Conservation (phyloP, 1,140 invertebrate species). For the Lanistes nyassanus region DNA sequence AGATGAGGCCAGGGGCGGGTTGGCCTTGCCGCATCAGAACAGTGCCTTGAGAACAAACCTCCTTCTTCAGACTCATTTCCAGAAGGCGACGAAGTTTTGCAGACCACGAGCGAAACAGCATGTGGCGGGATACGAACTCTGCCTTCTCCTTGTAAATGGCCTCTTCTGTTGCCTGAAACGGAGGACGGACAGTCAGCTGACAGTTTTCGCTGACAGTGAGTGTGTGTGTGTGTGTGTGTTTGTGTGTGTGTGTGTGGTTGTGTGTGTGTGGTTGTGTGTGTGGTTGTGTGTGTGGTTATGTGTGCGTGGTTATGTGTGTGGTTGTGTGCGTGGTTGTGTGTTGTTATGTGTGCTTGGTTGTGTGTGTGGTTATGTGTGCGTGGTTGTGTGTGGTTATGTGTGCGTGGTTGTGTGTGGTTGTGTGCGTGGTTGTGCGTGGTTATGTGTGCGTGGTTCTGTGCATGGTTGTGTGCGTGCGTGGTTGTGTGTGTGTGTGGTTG, state of each 20-base stretch:
- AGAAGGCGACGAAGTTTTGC: constrained; percentile 55
- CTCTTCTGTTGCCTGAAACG: constrained; percentile 57
- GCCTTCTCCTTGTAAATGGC: constrained; percentile 53
- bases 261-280: constrained; percentile 4
- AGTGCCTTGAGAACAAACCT: constrained; percentile 52
- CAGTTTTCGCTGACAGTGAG: neutral
- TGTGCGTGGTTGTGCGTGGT: constrained; percentile 1
- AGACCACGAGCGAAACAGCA: constrained; percentile 56
- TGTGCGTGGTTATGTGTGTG: constrained; percentile 13
- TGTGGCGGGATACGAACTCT: constrained; percentile 52
- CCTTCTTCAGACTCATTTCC: constrained; percentile 61
- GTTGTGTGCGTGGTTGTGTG: constrained; percentile 3
- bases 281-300: neutral
- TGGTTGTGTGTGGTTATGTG: neutral
- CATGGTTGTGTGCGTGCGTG: constrained; percentile 4
- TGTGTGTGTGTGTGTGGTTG: constrained; percentile 18
- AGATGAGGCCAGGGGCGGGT: constrained; percentile 51
- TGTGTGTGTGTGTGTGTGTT: constrained; percentile 1
- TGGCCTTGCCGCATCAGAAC: constrained; percentile 58
- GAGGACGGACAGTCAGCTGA: neutral
- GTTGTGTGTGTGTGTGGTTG: neutral
- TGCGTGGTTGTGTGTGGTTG: constrained; percentile 9
- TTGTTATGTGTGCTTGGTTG: too few species aligned
- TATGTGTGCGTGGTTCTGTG: constrained; percentile 1
- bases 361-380: constrained; percentile 11